Base-by-base conservation (phyloP, 2,797 vertebrate genomes). In the Babyrousa celebensis region DNA sequence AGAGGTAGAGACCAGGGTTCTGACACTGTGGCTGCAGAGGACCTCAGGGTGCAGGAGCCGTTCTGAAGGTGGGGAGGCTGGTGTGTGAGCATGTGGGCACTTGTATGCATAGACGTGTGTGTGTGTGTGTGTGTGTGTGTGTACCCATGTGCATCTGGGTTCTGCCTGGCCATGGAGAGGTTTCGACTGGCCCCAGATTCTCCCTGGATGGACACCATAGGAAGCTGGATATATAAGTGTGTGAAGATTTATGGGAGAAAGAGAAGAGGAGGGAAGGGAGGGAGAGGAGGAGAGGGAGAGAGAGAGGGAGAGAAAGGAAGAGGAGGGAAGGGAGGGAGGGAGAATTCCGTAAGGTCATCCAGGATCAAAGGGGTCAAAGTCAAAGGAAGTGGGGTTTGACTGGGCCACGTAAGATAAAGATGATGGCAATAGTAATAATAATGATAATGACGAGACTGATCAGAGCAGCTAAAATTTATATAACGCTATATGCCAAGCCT, bases 331-430 rank as follows among this genome's bases (percentile, higher is more conserved):
- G 6, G 52, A 60, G 40, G 29, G 70, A 83, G 65, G 16, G 21
- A n/a, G 48, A 7, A 43, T 15, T 70, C 86, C 21, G 87, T 58
- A 72, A 75, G 54, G 54, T 77, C 70, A 43, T 82, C 25, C 63
- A 60, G 43, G 54, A 88, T 36, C 82, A 68, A 63, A 96, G 62
- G 77, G 68, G 52, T 92, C 58, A 83, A 58, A 70, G 80, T 82
- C 27, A 85, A 62, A 43, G 68, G 86, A 67, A 77, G 56, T 12
- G 29, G 17, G 48, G 20, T 20, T 68, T 29, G 25, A 65, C 20
- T 36, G 40, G 48, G 15, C 60, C 9, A 7, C 52, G 17, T 58
- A 29, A 85, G 79, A 32, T 20, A 62, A 29, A 12, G 18, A 48
- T 5, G 5, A 40, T 40, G 48, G 23, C 32, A 12, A 29, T 8